Evolutionary conservation across 2,888 invertebrate genomes (phyloP), one percentile per base, ranked within the genome.

Genomic region (Schrankia costaestrigalis): DNA sequence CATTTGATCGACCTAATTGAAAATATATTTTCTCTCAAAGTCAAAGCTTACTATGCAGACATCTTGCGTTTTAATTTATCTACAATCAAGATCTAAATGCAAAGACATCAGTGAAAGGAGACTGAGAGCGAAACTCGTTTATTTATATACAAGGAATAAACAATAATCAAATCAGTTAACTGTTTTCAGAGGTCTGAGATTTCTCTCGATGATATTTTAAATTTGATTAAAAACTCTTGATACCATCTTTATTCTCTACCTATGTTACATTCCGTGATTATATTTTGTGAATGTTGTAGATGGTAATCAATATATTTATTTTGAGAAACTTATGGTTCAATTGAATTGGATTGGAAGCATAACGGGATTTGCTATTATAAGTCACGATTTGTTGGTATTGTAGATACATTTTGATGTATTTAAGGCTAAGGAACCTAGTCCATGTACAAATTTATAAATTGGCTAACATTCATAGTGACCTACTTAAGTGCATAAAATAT

Each of bases 1-100:
- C 81, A 81, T 85, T 85, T 84, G 78, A 83, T 80, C 72, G 86
- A 82, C 86, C 86, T 68, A 85, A 85, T 84, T 85, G 81, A 73
- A 75, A 76, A 82, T 84, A 80, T 85, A 85, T 85, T 85, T 85
- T 84, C 81, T 79, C 75, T 78, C 72, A 57, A 63, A 58, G 69
- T 78, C 76, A 78, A 79, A 67, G 51, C 47, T 39, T 52, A 59
- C 65, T 67, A 66, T 72, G 77, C 79, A 78, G 79, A 77, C 78
- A 72, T 75, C 75, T 72, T 71, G 74, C 76, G 79, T 84, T 84
- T 81, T 80, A 82, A 82, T 81, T 84, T 83, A 86, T 86, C 86
- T 70, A 54, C 65, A 61, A 71, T 75, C 69, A 78, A 76, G 71
- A 86, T 84, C 81, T 82, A 64, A 71, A 71, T 75, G 68, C 67